A percentile compares a stretch with the other conserved stretches of the same genome.
Conservation (phyloP, 2,888 invertebrate species). For the Frankliniella fusca region DNA sequence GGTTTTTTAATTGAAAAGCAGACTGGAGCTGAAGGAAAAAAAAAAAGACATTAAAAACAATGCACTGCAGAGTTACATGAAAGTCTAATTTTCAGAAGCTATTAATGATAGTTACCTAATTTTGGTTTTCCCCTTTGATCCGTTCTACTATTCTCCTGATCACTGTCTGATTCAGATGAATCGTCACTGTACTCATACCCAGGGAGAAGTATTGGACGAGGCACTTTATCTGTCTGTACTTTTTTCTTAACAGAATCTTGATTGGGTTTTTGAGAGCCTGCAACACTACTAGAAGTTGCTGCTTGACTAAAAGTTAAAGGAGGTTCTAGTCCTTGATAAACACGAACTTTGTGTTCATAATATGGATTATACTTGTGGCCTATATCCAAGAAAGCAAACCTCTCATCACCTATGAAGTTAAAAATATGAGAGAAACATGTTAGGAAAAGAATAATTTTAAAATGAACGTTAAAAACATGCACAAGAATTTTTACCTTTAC, state of each 20-base stretch:
- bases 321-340: conserved; percentile 47
- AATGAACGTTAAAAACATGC: background rate
- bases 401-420: conserved; percentile 58
- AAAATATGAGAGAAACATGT: conserved; percentile 26
- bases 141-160: background rate
- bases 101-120: background rate
- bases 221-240: background rate
- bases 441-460: background rate
- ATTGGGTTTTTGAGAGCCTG: background rate
- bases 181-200: conserved; percentile 16
- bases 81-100: background rate
- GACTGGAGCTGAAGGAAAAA: conserved; percentile 58
- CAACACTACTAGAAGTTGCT: background rate
- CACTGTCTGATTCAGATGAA: background rate
- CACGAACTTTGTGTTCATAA: conserved; percentile 66
- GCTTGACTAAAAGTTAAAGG: conserved; percentile 39
- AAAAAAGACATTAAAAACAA: conserved; percentile 16
- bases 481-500: conserved; percentile 52
- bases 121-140: background rate
- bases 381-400: conserved; percentile 81
- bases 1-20: conserved; percentile 81
- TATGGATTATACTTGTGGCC: conserved; percentile 74
- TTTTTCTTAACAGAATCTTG: background rate
- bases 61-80: background rate
- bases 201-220: background rate